These are phyloP conservation scores for Agrilus cyanescens DNA, from an alignment of 2,888 invertebrate species.

Conservation along the genomic window DNA sequence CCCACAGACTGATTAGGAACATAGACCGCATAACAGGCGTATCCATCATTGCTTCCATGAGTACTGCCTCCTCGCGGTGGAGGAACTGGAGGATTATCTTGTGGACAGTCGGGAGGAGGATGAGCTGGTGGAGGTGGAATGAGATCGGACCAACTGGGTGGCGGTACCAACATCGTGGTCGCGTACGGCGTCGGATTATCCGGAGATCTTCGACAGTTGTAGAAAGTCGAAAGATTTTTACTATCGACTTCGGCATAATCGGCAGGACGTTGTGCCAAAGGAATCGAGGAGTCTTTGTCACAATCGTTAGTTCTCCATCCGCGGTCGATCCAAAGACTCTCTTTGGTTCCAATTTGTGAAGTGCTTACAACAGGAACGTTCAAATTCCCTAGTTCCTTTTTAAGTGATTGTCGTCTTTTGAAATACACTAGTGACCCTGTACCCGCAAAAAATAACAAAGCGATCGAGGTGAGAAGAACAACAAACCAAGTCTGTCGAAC, in stretches of 20 bases:
- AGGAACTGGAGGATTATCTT: conserved; percentile 31
- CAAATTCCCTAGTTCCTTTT: conserved; percentile 53
- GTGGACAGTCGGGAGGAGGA: conserved; percentile 42
- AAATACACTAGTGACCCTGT: conserved; percentile 41
- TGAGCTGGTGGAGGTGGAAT: conserved; percentile 49
- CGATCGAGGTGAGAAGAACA: conserved; percentile 50
- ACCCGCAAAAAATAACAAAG: conserved; percentile 34
- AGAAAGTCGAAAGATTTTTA: conserved; percentile 57
- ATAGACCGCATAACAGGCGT: conserved; percentile 34
- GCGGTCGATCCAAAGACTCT: conserved; percentile 57
- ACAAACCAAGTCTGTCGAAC: conserved; percentile 63
- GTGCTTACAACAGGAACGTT: conserved; percentile 41
- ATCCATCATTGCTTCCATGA: conserved; percentile 29
- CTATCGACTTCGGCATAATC: conserved; percentile 60
- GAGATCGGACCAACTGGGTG: conserved; percentile 40
- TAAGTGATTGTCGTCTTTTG: conserved; percentile 42
- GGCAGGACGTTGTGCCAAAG: conserved; percentile 45
- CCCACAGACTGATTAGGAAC: conserved; percentile 22
- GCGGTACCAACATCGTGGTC: conserved; percentile 55
- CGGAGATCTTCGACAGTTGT: conserved; percentile 52
- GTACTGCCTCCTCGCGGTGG: conserved; percentile 30
- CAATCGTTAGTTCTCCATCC: conserved; percentile 54
- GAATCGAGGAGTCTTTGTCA: conserved; percentile 51
- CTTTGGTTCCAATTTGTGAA: conserved; percentile 39
- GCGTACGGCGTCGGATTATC: conserved; percentile 62